phyloP scores from a whole-genome alignment of 2,113 vertebrate species.

The Neodontobutis hainanensis region DNA sequence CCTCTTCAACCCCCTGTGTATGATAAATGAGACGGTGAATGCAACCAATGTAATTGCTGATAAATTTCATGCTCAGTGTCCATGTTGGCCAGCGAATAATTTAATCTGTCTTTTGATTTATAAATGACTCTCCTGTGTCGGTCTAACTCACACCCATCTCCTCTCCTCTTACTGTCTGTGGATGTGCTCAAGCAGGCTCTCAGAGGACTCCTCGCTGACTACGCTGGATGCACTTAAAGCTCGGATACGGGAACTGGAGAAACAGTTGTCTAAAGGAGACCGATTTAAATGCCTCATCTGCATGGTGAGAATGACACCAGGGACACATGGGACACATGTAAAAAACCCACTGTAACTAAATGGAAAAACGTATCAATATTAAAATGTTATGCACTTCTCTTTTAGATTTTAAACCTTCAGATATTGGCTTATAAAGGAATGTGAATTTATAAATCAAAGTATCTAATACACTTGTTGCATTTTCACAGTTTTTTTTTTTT shows the following conservation, averaged over 20 bases:
- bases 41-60: conserved; percentile 72
- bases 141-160: conserved; percentile 44
- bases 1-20: conserved; percentile 13
- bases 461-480: too few species aligned
- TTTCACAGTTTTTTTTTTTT: too few species aligned
- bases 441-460: too few species aligned
- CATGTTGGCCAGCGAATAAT: conserved; percentile 77
- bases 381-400: too few species aligned
- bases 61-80: conserved; percentile 80
- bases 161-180: conserved; percentile 69
- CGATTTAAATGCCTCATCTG: conserved; percentile 99
- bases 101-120: conserved; percentile 79
- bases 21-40: conserved; percentile 74
- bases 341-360: too few species aligned
- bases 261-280: conserved; percentile 96
- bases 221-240: conserved; percentile 95
- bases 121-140: conserved; percentile 71
- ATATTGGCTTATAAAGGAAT: too few species aligned
- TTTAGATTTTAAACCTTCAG: too few species aligned
- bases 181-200: conserved; percentile 59
- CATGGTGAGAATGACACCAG: conserved; percentile 86
- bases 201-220: conserved; percentile 79
- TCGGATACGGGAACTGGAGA: conserved; percentile 97
- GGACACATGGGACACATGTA: too few species aligned
- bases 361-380: too few species aligned